Evolutionary conservation across 1,140 invertebrate genomes (phyloP).

Genomic region (Pteromalus puparum): DNA sequence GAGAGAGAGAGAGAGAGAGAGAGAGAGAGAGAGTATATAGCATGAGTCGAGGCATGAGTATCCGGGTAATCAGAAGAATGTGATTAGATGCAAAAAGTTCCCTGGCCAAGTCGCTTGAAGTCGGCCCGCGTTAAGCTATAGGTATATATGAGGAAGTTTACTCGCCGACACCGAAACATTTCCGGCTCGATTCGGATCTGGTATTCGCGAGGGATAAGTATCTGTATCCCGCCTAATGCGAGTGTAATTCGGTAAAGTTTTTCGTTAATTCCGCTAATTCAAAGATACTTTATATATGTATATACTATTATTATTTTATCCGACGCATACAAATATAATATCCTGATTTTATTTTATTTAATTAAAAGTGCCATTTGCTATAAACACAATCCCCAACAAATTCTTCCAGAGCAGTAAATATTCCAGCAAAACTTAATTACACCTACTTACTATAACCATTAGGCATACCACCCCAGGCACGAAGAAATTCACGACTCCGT

Average conservation of each 20-base stretch:
- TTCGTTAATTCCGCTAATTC: neutral
- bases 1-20: no score
- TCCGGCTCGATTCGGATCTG: neutral
- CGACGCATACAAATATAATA: no score
- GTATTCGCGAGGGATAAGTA: neutral
- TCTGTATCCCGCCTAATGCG: neutral
- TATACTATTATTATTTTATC: no score
- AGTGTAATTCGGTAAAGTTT: neutral
- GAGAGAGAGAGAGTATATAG: no score
- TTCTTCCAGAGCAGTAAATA: neutral
- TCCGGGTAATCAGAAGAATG: slow-evolving; percentile 23
- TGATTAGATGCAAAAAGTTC: slow-evolving; percentile 34
- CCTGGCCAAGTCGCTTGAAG: no score
- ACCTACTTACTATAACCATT: neutral
- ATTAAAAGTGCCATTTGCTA: neutral
- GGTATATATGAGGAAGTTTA: neutral
- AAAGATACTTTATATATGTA: neutral
- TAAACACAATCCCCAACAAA: neutral
- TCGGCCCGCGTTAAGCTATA: neutral
- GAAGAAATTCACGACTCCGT: neutral
- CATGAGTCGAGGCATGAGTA: neutral
- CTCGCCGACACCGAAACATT: neutral
- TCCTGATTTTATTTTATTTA: no score
- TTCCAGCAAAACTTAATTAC: neutral
- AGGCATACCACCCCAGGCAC: neutral